Base-by-base conservation (phyloP, 2,888 invertebrate species). In the Saturnia japonica region DNA sequence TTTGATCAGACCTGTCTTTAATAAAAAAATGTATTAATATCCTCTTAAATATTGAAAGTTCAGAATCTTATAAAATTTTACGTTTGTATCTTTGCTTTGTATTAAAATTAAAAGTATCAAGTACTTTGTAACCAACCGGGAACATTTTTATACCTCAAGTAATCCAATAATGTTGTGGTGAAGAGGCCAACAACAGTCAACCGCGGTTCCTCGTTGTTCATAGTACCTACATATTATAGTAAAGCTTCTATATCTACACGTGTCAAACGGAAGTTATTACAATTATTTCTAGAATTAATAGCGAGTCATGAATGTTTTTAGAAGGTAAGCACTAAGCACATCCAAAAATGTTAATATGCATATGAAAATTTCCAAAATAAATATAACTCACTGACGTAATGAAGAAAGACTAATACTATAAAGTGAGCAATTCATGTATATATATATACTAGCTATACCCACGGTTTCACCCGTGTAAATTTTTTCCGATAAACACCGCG, bases 161-260 rank as follows among this genome's bases (percentile, higher is more conserved):
- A 86, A 88, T 75, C 54, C 67, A 79, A 88, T 82, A 84, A 67
- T 73, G 28, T 73, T 87, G 86, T 74, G 87, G 88, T 80, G 74
- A 77, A 74, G 78, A 78, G 82, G 82, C 80, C 85, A 87, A 85
- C 81, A 80, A 77, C 75, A 76, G 69, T 70, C 70, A 71, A 88
- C 90, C 91, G 89, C 91, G 91, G 91, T 91, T 91, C 78, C 72
- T 79, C 74, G 60, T 57, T 73, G 70, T 72, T 73, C 72, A 71
- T 71, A 74, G 75, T 82, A 82, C 80, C 43, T 34, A 34, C 47
- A 47, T 19, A 19, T 8, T 54, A 51, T 51, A 22, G 80, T 76
- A 80, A 78, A 78, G 70, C 74, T 73, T 28, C 14, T 6, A 14
- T 60, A 6, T 7, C 11, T 60, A 60, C 16, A 4, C 25, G 11